Base-by-base conservation (phyloP, 2,113 vertebrate species). In the Triplophysa dalaica region DNA sequence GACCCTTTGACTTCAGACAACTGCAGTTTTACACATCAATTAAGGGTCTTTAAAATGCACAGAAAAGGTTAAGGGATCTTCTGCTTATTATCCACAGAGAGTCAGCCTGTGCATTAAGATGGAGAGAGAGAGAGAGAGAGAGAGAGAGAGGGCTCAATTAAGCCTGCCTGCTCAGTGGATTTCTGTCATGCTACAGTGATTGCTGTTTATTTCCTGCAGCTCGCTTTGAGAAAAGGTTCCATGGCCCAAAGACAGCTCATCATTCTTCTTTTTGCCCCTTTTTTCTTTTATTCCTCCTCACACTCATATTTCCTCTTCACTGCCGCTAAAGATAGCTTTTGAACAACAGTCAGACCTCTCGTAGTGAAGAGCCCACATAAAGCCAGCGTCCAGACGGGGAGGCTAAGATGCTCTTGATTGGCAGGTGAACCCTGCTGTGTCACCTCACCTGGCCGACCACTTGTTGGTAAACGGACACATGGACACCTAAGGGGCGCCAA, bases 141-240 rank as follows among this genome's bases (percentile, higher is more conserved):
- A n/a, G n/a, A 87, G 81, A 82, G 72, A 83, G 79, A 79, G 69
- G 67, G 81, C 82, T 86, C 85, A 82, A 83, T 85, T 86, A 89
- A 85, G 72, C 33, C 80, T 52, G 38, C 76, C 67, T 83, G 85
- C 87, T 84, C 75, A 79, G 66, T 73, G 81, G 72, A 73, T 74
- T 81, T 76, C 70, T 65, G 83, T 87, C 82, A 87, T 84, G 82
- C 85, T 85, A 80, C 81, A 85, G 80, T 85, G 79, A 81, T 82
- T 78, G 83, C 86, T 87, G 87, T 89, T 87, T 87, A 87, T 89
- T 87, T 89, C 86, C 79, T 84, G 73, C 65, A 85, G 74, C 73
- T 80, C 79, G 48, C 76, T 85, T 82, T 76, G 75, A 85, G 81
- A 70, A 62, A 62, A 75, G 21, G 29, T 68, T 73, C 77, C 70